Evolutionary conservation across 1,140 invertebrate species (phyloP).

Genomic region (Drosophila busckii): DNA sequence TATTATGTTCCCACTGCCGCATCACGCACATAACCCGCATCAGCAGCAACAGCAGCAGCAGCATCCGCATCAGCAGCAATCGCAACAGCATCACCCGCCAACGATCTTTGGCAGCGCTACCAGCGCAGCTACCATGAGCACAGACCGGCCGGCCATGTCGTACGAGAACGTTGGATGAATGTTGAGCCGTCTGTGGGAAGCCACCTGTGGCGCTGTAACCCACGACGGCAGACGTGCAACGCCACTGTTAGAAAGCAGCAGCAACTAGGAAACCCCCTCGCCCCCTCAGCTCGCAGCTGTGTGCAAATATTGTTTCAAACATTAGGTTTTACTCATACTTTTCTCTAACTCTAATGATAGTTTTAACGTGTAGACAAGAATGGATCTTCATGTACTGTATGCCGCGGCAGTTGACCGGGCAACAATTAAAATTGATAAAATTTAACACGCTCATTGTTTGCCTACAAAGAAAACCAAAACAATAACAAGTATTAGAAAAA

Average conservation of each 20-base stretch:
- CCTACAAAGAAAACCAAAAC: too few relatives aligned
- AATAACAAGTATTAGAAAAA: too few relatives aligned
- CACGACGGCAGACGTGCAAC: slow-evolving; percentile 64
- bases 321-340: slow-evolving; percentile 32
- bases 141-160: slow-evolving; percentile 69
- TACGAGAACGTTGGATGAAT: slow-evolving; percentile 78
- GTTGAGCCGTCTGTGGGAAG: slow-evolving; percentile 78
- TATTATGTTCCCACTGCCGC: slow-evolving; percentile 72
- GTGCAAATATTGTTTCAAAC: slow-evolving; percentile 52
- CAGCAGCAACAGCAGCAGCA: slow-evolving; percentile 51
- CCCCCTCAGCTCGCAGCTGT: slow-evolving; percentile 26
- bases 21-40: slow-evolving; percentile 63
- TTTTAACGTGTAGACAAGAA: slow-evolving; percentile 32
- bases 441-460: slow-evolving; percentile 16
- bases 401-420: slow-evolving; percentile 10
- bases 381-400: slow-evolving; percentile 55
- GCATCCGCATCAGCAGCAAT: slow-evolving; percentile 44
- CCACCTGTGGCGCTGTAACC: slow-evolving; percentile 73
- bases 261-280: neutral
- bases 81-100: slow-evolving; percentile 56
- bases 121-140: slow-evolving; percentile 44
- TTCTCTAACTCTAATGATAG: slow-evolving; percentile 39
- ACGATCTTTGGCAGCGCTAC: slow-evolving; percentile 52
- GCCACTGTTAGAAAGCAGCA: slow-evolving; percentile 36
- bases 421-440: slow-evolving; percentile 18